A percentile compares a stretch with the other conserved stretches of the same genome.
Evolutionary conservation across 2,113 vertebrate species (phyloP).

Genomic region (Myotis lucifugus): DNA sequence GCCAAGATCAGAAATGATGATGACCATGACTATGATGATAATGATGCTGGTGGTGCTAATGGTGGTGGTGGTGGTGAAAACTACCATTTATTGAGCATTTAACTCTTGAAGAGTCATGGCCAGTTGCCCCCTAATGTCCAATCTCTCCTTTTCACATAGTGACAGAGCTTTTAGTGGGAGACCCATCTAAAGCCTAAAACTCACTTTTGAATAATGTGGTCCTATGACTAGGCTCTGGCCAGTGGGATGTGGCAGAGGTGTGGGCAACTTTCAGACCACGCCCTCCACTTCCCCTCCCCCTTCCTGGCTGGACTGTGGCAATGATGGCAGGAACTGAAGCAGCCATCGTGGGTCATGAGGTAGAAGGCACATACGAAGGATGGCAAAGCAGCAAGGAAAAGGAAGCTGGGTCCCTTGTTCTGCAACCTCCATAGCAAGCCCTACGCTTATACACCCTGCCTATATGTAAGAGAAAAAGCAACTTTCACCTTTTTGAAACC

Average conservation of each 20-base stretch:
- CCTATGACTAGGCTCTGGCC: neutral
- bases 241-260: neutral
- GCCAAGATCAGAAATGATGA: neutral
- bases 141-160: neutral
- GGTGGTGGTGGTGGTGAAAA: neutral
- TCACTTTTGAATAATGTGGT: neutral
- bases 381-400: neutral
- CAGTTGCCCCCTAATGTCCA: neutral
- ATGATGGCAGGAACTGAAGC: neutral
- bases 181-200: neutral
- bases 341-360: too few species aligned
- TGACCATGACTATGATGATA: fast-evolving
- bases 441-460: neutral
- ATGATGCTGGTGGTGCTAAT: too few species aligned
- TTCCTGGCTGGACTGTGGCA: neutral
- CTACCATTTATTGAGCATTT: neutral
- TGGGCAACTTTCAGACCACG: neutral
- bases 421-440: neutral
- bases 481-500: neutral
- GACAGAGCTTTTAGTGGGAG: neutral
- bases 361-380: too few species aligned
- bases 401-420: neutral
- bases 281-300: neutral
- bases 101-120: neutral
- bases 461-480: neutral